A percentile compares a stretch with the other conserved stretches of the same genome.
These are phyloP conservation scores for Diaphora mendica DNA, from an alignment of 2,888 invertebrate species.

Conservation along the genomic window DNA sequence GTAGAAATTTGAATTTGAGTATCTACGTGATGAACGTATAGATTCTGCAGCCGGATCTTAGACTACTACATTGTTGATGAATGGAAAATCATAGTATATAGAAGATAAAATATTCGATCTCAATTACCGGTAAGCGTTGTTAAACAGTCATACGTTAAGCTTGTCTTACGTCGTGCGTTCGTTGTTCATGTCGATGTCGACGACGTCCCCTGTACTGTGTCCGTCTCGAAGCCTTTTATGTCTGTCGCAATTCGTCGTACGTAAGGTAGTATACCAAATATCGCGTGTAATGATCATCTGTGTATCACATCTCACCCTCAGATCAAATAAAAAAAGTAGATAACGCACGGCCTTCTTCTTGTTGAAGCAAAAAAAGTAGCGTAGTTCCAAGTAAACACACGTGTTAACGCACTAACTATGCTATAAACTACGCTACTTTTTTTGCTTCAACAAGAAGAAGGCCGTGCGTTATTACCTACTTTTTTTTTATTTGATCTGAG, in stretches of 20 bases:
- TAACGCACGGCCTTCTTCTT: no score
- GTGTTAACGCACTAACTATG: no score
- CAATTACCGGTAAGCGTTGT: conserved; percentile 82
- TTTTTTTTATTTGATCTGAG: no score
- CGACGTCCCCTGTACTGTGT: conserved; percentile 58
- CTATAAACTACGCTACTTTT: no score
- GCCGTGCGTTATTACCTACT: no score
- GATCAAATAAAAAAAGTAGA: no score
- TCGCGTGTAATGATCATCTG: conserved; percentile 48
- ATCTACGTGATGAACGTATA: no score
- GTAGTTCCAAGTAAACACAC: no score
- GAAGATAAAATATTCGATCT: conserved; percentile 82
- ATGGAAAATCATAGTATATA: conserved; percentile 78
- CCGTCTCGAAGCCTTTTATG: conserved; percentile 65
- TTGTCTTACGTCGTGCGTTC: conserved; percentile 61
- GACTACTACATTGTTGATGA: conserved; percentile 68
- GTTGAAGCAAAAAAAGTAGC: no score
- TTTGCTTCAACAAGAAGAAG: no score
- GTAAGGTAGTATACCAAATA: conserved; percentile 50
- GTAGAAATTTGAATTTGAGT: no score
- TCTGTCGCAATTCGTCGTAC: conserved; percentile 42
- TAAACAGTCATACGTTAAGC: conserved; percentile 68
- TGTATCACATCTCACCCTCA: conserved; percentile 55
- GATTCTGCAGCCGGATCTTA: no score
- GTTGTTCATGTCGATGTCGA: conserved; percentile 40